Evolutionary conservation across 2,888 invertebrate species (phyloP), one percentile per base, ranked within the genome.

Genomic region (Diogma glabrata): DNA sequence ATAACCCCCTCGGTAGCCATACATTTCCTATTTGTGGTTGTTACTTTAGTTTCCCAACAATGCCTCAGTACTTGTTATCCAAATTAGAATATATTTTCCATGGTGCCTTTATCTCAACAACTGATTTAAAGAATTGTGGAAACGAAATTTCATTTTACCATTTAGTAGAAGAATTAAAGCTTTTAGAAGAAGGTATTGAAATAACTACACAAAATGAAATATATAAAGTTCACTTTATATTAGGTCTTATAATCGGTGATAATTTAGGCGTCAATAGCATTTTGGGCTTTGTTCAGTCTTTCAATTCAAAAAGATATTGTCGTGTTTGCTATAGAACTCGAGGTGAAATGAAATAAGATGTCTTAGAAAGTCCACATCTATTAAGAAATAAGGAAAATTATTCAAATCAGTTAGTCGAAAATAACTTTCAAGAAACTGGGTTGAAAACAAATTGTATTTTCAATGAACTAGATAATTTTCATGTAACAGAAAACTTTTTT

Each of bases 181-280:
- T 26, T 40, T 40, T 58, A 49, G 58, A 57, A 53, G 50, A 56
- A 20, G 48, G 24, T 33, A 12, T 33, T 33, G 33, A 33, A 10
- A 33, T 33, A 33, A 33, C 7, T 12, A 12, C 12, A 33, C 33
- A 33, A 33, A 33, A 33, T 33, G 2, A 48, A 46, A 43, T 30
- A 23, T 30, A 47, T 12, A 54, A 52, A 55, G 52, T 58, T 16
- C 54, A 57, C 51, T 59, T 60, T 46, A 28, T 56, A 43, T 46
- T 58, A 38, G 57, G 57, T 49, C 51, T 58, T 50, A 36, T 60
- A 38, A 46, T 57, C 23, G 59, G 59, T 4, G 58, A 59, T 47
- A 59, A 60, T 48, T 56, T 59, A 46, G 60, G 56, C 19, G 23
- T 58, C 1, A 57, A 58, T 51, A 52, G 54, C 24, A 54, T 59